A percentile compares a stretch with the other conserved stretches of the same genome.
phyloP scores from a whole-genome alignment of 2,113 vertebrate genomes.

The Acrocephalus kingi region DNA sequence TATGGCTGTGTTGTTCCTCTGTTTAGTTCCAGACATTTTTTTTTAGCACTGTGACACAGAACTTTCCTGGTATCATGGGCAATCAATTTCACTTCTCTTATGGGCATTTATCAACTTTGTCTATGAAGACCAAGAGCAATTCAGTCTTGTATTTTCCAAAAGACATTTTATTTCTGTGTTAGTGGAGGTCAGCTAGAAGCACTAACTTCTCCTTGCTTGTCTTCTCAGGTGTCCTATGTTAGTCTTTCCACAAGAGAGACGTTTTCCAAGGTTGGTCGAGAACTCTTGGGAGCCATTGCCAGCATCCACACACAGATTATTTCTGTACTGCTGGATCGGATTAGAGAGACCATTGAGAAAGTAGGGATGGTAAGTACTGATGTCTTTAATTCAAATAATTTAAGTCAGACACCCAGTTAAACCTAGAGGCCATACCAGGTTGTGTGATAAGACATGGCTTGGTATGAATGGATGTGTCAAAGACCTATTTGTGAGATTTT shows the following conservation, averaged over 20 bases:
- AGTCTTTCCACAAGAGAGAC: constrained; percentile 89
- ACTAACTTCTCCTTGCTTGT: neutral
- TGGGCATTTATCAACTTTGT: neutral
- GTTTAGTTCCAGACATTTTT: neutral
- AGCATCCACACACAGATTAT: constrained; percentile 84
- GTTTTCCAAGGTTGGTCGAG: constrained; percentile 94
- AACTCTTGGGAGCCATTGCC: constrained; percentile 89
- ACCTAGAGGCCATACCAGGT: neutral
- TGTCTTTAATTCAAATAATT: neutral
- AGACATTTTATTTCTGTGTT: fast-evolving
- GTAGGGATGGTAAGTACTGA: constrained; percentile 90
- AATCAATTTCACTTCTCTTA: neutral
- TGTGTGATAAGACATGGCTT: neutral
- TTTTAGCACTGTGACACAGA: neutral
- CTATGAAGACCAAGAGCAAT: fast-evolving
- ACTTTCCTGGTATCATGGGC: neutral
- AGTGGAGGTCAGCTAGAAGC: neutral
- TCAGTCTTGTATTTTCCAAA: neutral
- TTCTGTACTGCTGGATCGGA: constrained; percentile 86
- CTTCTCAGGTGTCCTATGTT: constrained; percentile 88
- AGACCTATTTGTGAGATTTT: fast-evolving
- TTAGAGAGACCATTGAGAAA: constrained; percentile 88
- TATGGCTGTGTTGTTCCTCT: neutral
- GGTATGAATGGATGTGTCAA: neutral
- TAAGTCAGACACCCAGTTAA: neutral